These are phyloP conservation scores for Drosophila rellima DNA, from an alignment of 2,888 invertebrate genomes.

Conservation along the genomic window DNA sequence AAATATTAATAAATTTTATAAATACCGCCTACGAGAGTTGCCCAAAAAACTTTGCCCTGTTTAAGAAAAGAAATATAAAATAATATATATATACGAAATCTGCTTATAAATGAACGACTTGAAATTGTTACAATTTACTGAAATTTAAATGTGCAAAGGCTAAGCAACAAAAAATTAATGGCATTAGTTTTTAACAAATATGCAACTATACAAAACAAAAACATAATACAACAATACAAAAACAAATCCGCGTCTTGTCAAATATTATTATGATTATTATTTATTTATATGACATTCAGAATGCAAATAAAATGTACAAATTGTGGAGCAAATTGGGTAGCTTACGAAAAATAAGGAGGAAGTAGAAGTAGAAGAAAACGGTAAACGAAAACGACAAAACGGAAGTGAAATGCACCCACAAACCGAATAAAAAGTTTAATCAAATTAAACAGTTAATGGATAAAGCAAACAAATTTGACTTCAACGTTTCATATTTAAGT, in stretches of 20 bases:
- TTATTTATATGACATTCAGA: slow-evolving; percentile 74
- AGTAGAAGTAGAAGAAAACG: slow-evolving; percentile 12
- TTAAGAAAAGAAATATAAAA: slow-evolving; percentile 46
- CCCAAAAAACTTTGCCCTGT: slow-evolving; percentile 43
- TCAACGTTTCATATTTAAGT: slow-evolving; percentile 81
- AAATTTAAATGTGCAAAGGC: slow-evolving; percentile 47
- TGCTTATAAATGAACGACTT: slow-evolving; percentile 54
- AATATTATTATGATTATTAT: slow-evolving; percentile 53
- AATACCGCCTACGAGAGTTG: slow-evolving; percentile 49
- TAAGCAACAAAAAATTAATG: slow-evolving; percentile 50
- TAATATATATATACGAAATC: slow-evolving; percentile 26
- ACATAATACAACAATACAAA: slow-evolving; percentile 11
- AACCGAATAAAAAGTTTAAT: slow-evolving; percentile 72
- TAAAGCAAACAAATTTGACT: slow-evolving; percentile 72
- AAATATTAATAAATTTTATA: slow-evolving; percentile 70
- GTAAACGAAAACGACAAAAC: slow-evolving; percentile 21
- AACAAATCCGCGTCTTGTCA: slow-evolving; percentile 79
- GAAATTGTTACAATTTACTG: slow-evolving; percentile 62
- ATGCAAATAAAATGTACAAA: slow-evolving; percentile 78
- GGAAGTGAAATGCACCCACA: slow-evolving; percentile 39
- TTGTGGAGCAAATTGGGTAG: slow-evolving; percentile 63
- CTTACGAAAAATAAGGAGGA: slow-evolving; percentile 21
- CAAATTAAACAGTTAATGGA: slow-evolving; percentile 73
- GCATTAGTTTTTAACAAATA: slow-evolving; percentile 68
- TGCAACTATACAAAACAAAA: slow-evolving; percentile 37